Evolutionary conservation across 2,113 vertebrate species (phyloP).

Genomic region (Pedetes capensis): DNA sequence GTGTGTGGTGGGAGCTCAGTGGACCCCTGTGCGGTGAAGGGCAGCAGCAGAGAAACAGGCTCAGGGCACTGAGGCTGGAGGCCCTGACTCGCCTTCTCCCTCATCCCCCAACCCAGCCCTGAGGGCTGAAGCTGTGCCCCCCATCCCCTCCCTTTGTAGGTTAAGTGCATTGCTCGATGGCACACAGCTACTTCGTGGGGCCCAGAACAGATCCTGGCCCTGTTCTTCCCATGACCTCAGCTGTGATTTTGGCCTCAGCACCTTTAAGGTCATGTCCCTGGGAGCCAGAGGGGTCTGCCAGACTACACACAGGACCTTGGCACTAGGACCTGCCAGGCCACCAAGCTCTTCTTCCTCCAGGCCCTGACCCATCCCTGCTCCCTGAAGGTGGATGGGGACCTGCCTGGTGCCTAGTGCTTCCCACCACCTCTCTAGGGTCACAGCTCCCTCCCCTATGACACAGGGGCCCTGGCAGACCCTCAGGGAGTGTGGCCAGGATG

Average conservation of each 20-base stretch:
- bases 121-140: background rate
- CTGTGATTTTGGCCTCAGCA: background rate
- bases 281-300: background rate
- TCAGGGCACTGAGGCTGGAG: too few relatives aligned
- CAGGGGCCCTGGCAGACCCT: background rate
- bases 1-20: too few relatives aligned
- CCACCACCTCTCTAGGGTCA: background rate
- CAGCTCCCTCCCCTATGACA: background rate
- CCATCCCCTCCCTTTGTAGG: too few relatives aligned
- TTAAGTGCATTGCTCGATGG: background rate
- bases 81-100: too few relatives aligned
- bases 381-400: background rate
- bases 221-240: background rate
- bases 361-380: background rate
- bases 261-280: background rate
- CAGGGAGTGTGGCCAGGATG: background rate
- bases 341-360: background rate
- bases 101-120: background rate
- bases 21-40: too few relatives aligned
- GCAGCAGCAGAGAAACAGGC: too few relatives aligned
- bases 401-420: too few relatives aligned
- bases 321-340: background rate
- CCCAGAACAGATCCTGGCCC: background rate
- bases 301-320: background rate
- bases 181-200: background rate